Evolutionary conservation across 1,140 invertebrate genomes (phyloP).

Genomic region (Aphidius ervi): DNA sequence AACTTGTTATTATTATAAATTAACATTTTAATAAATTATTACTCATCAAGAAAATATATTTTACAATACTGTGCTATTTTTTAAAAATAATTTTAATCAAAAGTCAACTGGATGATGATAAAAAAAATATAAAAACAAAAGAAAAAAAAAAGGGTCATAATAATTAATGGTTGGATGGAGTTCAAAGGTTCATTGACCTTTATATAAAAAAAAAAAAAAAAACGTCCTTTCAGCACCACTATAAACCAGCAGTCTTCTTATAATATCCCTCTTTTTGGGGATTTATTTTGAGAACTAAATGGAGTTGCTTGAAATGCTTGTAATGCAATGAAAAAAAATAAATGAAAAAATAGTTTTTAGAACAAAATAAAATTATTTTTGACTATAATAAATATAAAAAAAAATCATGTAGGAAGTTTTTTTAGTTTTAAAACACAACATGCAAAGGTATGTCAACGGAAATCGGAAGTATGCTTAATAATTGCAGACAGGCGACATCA

Average conservation of each 20-base stretch:
- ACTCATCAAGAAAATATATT: no score
- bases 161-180: no score
- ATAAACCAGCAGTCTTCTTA: conserved; percentile 8
- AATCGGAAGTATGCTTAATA: conserved; percentile 6
- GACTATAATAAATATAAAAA: not conserved
- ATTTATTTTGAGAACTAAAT: conserved; percentile 14
- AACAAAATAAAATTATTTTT: conserved; percentile 7
- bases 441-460: conserved; percentile 7
- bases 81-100: no score
- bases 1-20: no score
- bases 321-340: conserved; percentile 16
- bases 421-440: not conserved
- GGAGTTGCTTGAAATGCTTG: conserved; percentile 1
- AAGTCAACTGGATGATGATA: no score
- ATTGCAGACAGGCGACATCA: conserved; percentile 8
- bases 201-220: not conserved
- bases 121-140: no score
- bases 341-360: conserved; percentile 3
- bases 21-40: no score
- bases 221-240: not conserved
- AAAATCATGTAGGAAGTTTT: not conserved
- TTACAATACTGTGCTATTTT: no score
- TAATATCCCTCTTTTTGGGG: conserved; percentile 11
- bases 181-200: conserved; percentile 13
- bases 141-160: no score